Percentiles rank a stretch among this genome's conserved stretches.
Conservation (phyloP, 2,797 vertebrate genomes). For the Sebastes iracundus region DNA sequence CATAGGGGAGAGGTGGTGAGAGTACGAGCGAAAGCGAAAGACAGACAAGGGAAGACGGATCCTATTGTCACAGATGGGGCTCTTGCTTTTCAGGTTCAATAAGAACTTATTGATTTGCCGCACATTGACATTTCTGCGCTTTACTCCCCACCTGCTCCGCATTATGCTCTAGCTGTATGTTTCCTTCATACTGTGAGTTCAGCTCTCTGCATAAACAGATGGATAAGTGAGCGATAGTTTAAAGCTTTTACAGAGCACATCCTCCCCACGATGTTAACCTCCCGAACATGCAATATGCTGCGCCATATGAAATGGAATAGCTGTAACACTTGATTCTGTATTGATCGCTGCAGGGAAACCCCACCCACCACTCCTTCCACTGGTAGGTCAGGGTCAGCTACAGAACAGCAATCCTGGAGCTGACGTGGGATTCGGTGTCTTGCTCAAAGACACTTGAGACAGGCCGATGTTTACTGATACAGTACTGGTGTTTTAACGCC, state of each 20-base stretch:
- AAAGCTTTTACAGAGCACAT: conserved; percentile 1
- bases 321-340: conserved; percentile 25
- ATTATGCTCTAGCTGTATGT: conserved; percentile 15
- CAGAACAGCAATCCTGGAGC: conserved; percentile 22
- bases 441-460: conserved; percentile 51
- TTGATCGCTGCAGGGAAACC: conserved; percentile 22
- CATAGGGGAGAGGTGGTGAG: not conserved
- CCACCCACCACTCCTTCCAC: conserved; percentile 11
- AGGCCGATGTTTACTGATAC: conserved; percentile 40
- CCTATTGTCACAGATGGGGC: conserved; percentile 28
- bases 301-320: conserved; percentile 11
- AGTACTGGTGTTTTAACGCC: conserved; percentile 40
- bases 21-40: not conserved
- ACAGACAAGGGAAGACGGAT: conserved; percentile 9
- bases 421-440: conserved; percentile 34
- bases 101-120: conserved; percentile 47
- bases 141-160: conserved; percentile 35
- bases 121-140: conserved; percentile 50
- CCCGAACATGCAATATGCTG: conserved; percentile 3
- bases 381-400: conserved; percentile 46
- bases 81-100: conserved; percentile 45
- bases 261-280: not conserved
- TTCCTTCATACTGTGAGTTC: not conserved
- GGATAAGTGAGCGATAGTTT: not conserved
- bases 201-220: conserved; percentile 1